Conservation (phyloP, 2,888 invertebrate genomes). For the Idaea dimidiata region DNA sequence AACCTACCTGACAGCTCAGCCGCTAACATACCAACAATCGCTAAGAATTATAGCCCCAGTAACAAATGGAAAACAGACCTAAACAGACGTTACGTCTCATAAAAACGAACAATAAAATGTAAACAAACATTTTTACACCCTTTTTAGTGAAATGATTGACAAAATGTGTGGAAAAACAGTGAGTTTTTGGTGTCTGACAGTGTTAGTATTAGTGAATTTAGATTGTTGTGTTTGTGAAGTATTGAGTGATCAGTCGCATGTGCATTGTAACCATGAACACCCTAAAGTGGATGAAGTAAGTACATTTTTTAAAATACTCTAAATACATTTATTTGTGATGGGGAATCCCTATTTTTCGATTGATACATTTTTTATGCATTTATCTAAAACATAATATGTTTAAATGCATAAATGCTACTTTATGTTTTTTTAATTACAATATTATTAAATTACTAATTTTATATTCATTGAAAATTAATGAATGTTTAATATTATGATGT, state of each 20-base stretch:
- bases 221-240: constrained; percentile 34
- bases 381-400: no score
- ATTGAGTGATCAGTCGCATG: constrained; percentile 44
- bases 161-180: constrained; percentile 30
- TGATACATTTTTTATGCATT: neutral
- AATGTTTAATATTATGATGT: no score
- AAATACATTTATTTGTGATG: neutral
- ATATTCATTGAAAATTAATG: no score
- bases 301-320: constrained; percentile 20
- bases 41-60: constrained; percentile 29
- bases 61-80: constrained; percentile 33
- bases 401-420: no score
- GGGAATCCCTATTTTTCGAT: neutral
- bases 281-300: constrained; percentile 85
- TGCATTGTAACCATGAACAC: constrained; percentile 83
- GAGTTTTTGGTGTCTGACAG: constrained; percentile 24
- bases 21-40: neutral
- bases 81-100: constrained; percentile 27
- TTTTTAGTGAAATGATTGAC: constrained; percentile 40
- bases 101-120: constrained; percentile 50
- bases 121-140: constrained; percentile 52
- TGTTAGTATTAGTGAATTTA: constrained; percentile 42
- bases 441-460: no score
- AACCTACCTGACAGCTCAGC: neutral
- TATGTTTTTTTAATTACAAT: no score